Evolutionary conservation across 2,797 vertebrate species (phyloP).

Genomic region (Holocentrus rufus): DNA sequence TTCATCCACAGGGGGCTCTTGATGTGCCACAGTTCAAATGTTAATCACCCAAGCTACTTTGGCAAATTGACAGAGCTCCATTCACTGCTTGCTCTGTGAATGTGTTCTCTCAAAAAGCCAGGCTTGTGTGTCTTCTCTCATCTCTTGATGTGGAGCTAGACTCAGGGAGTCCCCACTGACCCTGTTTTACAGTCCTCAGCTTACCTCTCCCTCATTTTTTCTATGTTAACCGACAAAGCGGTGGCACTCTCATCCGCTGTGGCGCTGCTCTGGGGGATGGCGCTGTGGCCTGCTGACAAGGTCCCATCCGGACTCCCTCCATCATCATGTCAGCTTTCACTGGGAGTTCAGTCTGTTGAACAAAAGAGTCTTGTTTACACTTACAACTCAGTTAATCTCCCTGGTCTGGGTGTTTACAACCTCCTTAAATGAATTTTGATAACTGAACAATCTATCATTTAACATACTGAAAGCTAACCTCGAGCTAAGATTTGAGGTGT

Average conservation of each 20-base stretch:
- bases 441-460: slow-evolving; percentile 25
- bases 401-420: slow-evolving; percentile 40
- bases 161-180: slow-evolving; percentile 69
- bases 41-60: slow-evolving; percentile 82
- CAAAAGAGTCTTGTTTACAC: slow-evolving; percentile 72
- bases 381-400: slow-evolving; percentile 56
- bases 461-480: slow-evolving; percentile 10
- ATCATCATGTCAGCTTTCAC: slow-evolving; percentile 80
- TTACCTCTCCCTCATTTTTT: slow-evolving; percentile 62
- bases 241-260: slow-evolving; percentile 61
- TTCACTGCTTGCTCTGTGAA: slow-evolving; percentile 72
- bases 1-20: slow-evolving; percentile 80
- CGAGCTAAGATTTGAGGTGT: neutral
- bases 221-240: slow-evolving; percentile 61
- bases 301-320: slow-evolving; percentile 78
- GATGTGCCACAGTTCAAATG: slow-evolving; percentile 82
- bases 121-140: slow-evolving; percentile 68
- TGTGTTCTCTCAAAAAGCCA: slow-evolving; percentile 66
- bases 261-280: slow-evolving; percentile 51
- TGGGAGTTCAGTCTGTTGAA: slow-evolving; percentile 65
- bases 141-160: slow-evolving; percentile 58
- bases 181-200: slow-evolving; percentile 72
- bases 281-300: slow-evolving; percentile 64
- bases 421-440: slow-evolving; percentile 35
- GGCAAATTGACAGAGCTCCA: slow-evolving; percentile 81